These are phyloP conservation scores for Chaunax sp. DNA, from an alignment of 2,797 vertebrate genomes.

Conservation along the genomic window DNA sequence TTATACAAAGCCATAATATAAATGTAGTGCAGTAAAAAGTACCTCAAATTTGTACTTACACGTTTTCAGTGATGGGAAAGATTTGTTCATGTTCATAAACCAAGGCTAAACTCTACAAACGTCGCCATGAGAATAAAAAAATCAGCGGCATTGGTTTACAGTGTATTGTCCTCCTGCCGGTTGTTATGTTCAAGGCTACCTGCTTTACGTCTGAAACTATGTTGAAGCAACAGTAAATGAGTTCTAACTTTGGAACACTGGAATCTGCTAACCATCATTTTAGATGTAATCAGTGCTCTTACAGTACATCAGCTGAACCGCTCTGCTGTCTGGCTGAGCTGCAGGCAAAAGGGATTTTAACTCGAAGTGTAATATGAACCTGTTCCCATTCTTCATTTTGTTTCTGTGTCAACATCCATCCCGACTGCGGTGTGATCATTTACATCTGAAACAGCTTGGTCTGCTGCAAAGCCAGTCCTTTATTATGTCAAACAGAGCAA, in stretches of 20 bases:
- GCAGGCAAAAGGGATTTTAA: constrained; percentile 48
- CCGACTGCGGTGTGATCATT: constrained; percentile 44
- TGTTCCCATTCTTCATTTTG: constrained; percentile 52
- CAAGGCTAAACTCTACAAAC: neutral
- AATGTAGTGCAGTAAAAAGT: neutral
- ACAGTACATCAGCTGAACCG: constrained; percentile 45
- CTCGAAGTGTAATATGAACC: constrained; percentile 43
- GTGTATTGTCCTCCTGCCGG: neutral
- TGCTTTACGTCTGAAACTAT: neutral
- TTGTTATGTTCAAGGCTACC: neutral
- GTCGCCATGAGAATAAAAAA: constrained; percentile 9
- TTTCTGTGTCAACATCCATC: constrained; percentile 55
- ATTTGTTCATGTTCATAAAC: constrained; percentile 8
- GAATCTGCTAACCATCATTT: constrained; percentile 43
- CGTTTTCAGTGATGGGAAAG: constrained; percentile 3
- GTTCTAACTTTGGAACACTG: too few relatives aligned
- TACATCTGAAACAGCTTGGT: constrained; percentile 60
- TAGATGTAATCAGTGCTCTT: constrained; percentile 57
- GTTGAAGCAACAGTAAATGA: neutral
- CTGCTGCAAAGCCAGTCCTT: constrained; percentile 50
- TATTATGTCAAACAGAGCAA: constrained; percentile 54
- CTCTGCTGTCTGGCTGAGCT: constrained; percentile 30
- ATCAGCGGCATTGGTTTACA: neutral
- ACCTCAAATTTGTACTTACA: neutral
- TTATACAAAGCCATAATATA: neutral